These are phyloP conservation scores for Galerucella calmariensis DNA, from an alignment of 2,888 invertebrate species.

Conservation along the genomic window DNA sequence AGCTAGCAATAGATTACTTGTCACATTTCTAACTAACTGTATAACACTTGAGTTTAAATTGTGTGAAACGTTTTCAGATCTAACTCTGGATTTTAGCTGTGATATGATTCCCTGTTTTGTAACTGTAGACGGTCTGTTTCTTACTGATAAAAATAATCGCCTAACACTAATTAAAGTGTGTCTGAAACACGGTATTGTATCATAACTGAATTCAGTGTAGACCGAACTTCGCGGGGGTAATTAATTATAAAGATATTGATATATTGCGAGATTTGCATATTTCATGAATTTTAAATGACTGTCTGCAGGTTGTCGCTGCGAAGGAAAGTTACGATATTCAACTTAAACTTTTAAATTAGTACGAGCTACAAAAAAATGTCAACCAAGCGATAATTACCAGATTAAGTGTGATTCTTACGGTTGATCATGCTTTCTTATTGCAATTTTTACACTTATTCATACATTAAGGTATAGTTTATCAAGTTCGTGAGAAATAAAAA, in stretches of 20 bases:
- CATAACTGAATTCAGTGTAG: slow-evolving; percentile 37
- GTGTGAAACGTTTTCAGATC: too few species aligned
- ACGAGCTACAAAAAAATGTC: background rate
- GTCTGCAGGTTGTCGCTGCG: slow-evolving; percentile 38
- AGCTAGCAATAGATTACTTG: too few species aligned
- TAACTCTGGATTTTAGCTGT: background rate
- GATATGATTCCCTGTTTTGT: slow-evolving; percentile 24
- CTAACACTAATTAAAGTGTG: slow-evolving; percentile 40
- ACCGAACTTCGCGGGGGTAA: slow-evolving; percentile 52
- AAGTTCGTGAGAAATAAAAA: too few species aligned
- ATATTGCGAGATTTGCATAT: slow-evolving; percentile 41
- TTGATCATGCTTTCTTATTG: background rate
- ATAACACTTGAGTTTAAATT: too few species aligned
- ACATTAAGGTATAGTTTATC: too few species aligned
- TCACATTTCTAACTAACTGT: too few species aligned
- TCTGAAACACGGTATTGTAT: slow-evolving; percentile 39
- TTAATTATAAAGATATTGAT: slow-evolving; percentile 63
- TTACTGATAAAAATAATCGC: slow-evolving; percentile 42
- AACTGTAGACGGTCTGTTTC: slow-evolving; percentile 37
- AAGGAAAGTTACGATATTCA: slow-evolving; percentile 22
- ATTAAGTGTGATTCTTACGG: background rate
- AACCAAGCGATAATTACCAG: background rate
- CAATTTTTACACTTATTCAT: background rate
- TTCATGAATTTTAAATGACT: slow-evolving; percentile 40
- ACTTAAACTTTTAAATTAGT: slow-evolving; percentile 2